A percentile compares a stretch with the other conserved stretches of the same genome.
phyloP scores from a whole-genome alignment of 1,140 invertebrate genomes.

The Lepidurus couesii region DNA sequence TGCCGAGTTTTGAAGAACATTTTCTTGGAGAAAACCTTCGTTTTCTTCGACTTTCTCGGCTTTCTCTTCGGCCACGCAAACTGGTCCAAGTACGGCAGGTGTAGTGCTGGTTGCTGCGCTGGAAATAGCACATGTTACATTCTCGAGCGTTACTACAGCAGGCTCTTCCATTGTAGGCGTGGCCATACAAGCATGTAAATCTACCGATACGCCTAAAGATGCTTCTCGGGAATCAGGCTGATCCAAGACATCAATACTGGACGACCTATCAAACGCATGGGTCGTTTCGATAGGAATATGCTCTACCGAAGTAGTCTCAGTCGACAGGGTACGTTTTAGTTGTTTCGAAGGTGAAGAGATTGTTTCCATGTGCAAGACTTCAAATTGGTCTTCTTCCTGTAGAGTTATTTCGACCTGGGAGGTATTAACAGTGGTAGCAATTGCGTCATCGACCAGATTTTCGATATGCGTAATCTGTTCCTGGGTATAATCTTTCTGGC shows the following conservation, averaged over 20 bases:
- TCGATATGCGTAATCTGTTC: constrained; percentile 17
- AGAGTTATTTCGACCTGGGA: neutral
- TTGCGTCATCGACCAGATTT: constrained; percentile 29
- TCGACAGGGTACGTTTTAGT: constrained; percentile 10
- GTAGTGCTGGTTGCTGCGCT: constrained; percentile 26
- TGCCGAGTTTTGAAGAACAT: neutral
- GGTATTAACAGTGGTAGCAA: constrained; percentile 4
- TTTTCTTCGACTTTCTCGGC: neutral
- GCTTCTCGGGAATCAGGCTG: constrained; percentile 9
- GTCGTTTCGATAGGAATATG: constrained; percentile 30
- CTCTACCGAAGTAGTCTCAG: constrained; percentile 24
- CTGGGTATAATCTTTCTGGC: neutral
- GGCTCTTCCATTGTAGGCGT: constrained; percentile 15
- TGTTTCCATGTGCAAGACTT: constrained; percentile 23
- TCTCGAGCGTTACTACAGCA: constrained; percentile 29
- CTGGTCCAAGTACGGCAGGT: neutral
- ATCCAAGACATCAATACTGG: constrained; percentile 24
- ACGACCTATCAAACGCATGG: constrained; percentile 20
- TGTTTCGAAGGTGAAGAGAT: neutral
- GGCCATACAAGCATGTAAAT: constrained; percentile 25
- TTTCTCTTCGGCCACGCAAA: constrained; percentile 26
- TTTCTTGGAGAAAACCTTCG: constrained; percentile 16
- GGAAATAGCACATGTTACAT: constrained; percentile 28
- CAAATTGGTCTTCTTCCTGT: neutral
- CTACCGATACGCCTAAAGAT: constrained; percentile 25